These are phyloP conservation scores for Hydrotaea diabolus DNA, from an alignment of 2,888 invertebrate genomes.

Conservation along the genomic window DNA sequence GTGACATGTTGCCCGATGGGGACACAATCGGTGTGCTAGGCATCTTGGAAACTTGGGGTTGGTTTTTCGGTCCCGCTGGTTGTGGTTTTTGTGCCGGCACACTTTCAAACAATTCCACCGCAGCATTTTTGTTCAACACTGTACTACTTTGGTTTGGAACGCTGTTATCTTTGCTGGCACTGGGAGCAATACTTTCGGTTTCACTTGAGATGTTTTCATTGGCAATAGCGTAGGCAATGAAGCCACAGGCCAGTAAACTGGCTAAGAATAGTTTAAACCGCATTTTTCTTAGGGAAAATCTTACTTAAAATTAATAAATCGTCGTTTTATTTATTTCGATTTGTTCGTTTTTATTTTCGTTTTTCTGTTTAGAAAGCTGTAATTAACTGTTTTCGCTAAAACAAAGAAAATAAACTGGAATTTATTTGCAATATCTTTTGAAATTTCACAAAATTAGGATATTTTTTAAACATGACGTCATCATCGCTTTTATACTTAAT, in stretches of 20 bases:
- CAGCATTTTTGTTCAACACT: slow-evolving; percentile 69
- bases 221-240: slow-evolving; percentile 73
- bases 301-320: slow-evolving; percentile 32
- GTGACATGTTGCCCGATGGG: not conserved
- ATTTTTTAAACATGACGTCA: slow-evolving; percentile 74
- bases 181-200: slow-evolving; percentile 70
- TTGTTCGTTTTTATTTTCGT: slow-evolving; percentile 62
- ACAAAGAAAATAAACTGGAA: slow-evolving; percentile 14
- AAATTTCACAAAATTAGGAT: slow-evolving; percentile 30
- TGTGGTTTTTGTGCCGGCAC: slow-evolving; percentile 24
- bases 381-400: slow-evolving; percentile 69
- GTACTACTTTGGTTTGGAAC: slow-evolving; percentile 16
- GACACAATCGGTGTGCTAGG: not conserved
- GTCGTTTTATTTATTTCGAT: slow-evolving; percentile 62
- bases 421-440: slow-evolving; percentile 48
- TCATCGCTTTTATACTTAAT: slow-evolving; percentile 66
- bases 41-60: slow-evolving; percentile 5
- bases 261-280: slow-evolving; percentile 75
- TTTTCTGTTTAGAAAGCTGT: slow-evolving; percentile 57
- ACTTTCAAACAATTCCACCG: slow-evolving; percentile 70
- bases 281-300: slow-evolving; percentile 69
- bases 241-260: slow-evolving; percentile 74
- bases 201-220: slow-evolving; percentile 75
- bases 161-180: slow-evolving; percentile 53
- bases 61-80: slow-evolving; percentile 21